Percentiles rank a stretch among this genome's conserved stretches.
Evolutionary conservation across 2,113 vertebrate species (phyloP).

Genomic region (Alosa alosa): DNA sequence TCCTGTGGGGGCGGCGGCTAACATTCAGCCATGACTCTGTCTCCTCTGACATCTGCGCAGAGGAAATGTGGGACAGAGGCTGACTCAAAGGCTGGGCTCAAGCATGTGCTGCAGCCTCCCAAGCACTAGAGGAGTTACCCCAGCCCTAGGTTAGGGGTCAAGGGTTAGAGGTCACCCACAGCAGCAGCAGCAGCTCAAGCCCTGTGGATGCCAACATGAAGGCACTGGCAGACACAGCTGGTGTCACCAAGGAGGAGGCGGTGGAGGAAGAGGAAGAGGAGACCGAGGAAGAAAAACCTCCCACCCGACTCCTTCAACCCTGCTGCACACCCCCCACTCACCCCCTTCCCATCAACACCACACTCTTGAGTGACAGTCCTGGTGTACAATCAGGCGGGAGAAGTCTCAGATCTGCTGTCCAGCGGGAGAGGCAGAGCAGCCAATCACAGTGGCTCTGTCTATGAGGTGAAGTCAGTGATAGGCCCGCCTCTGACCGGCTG

Average conservation of each 20-base stretch:
- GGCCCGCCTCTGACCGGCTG: not conserved
- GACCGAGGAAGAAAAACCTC: too few relatives aligned
- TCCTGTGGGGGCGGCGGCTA: not conserved
- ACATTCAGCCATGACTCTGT: constrained; percentile 23
- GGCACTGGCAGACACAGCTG: constrained; percentile 63
- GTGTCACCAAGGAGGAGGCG: constrained; percentile 22
- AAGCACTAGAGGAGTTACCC: not conserved
- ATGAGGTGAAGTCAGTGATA: not conserved
- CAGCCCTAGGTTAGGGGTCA: not conserved
- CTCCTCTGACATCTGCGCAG: not conserved
- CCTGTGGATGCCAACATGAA: constrained; percentile 52
- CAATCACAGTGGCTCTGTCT: constrained; percentile 25
- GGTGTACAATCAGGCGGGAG: constrained; percentile 30
- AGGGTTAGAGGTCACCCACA: not conserved
- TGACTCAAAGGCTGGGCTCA: not conserved
- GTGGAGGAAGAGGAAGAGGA: not conserved
- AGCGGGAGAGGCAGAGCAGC: constrained; percentile 22
- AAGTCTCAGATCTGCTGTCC: not conserved
- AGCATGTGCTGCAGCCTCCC: not conserved
- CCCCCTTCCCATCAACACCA: not conserved
- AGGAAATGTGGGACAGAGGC: not conserved
- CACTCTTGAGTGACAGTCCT: constrained; percentile 18
- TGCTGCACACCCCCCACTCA: not conserved
- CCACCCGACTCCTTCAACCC: not conserved
- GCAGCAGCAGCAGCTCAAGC: constrained; percentile 11